Conservation (phyloP, 2,113 vertebrate genomes). For the Pedionomus torquatus region DNA sequence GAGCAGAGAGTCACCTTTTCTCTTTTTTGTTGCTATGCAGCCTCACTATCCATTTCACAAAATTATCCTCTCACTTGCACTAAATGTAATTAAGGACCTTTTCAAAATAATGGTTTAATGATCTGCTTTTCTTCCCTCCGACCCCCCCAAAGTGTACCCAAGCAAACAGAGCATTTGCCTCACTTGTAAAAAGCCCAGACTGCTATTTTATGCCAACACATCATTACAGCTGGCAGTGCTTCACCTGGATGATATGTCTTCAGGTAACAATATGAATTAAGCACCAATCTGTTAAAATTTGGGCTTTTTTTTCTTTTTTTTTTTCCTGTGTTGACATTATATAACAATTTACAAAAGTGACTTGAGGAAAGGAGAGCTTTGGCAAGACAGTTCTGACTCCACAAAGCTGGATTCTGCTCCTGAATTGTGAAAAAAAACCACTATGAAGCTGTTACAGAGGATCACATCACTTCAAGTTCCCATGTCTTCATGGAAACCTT, state of each 20-base stretch:
- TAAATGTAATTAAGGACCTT: conserved; percentile 11
- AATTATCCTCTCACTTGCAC: not conserved
- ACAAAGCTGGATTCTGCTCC: not conserved
- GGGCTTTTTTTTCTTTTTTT: not conserved
- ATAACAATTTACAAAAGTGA: not conserved
- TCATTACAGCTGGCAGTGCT: not conserved
- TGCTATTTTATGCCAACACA: not conserved
- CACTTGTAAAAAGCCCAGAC: not conserved
- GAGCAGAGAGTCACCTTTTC: not conserved
- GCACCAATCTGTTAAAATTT: not conserved
- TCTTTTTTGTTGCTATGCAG: not conserved
- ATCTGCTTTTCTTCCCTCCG: not conserved
- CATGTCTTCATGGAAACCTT: not conserved
- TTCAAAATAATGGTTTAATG: conserved; percentile 17
- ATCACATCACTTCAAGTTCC: not conserved
- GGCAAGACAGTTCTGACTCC: not conserved
- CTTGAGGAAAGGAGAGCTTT: not conserved
- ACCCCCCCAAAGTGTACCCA: fast-evolving
- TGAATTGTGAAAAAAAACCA: not conserved
- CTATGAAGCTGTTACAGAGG: not conserved
- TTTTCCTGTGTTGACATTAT: not conserved
- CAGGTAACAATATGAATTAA: not conserved
- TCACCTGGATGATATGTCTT: not conserved
- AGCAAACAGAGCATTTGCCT: not conserved
- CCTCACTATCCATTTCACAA: not conserved